These are phyloP conservation scores for Trematomus bernacchii DNA, from an alignment of 2,797 vertebrate species.

Conservation along the genomic window DNA sequence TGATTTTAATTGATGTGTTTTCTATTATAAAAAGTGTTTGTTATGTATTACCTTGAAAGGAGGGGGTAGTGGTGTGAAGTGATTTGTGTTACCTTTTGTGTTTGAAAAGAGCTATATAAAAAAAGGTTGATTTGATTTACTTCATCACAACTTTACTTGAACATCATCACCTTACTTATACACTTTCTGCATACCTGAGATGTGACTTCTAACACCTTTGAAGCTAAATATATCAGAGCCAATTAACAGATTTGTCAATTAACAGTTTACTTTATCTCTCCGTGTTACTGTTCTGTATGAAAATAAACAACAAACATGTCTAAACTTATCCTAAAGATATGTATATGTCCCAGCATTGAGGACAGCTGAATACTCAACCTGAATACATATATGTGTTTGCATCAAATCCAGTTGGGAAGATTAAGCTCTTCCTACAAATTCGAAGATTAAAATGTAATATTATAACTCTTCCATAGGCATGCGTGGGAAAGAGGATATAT, in stretches of 20 bases:
- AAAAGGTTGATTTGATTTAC: not conserved
- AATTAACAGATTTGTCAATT: slow-evolving; percentile 60
- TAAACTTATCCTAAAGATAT: not conserved
- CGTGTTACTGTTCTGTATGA: not conserved
- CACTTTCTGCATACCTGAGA: not conserved
- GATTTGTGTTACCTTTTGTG: too few species aligned
- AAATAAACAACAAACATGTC: not conserved
- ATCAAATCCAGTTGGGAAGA: not conserved
- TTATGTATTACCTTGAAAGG: too few species aligned
- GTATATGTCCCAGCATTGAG: not conserved
- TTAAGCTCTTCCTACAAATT: too few species aligned
- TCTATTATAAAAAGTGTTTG: too few species aligned
- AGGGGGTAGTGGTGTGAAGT: too few species aligned
- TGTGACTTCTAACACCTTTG: slow-evolving; percentile 45
- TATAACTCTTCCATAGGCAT: not conserved
- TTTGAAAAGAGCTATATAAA: too few species aligned
- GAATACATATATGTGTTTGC: too few species aligned
- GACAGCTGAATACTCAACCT: not conserved
- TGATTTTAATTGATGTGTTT: too few species aligned
- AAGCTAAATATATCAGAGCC: slow-evolving; percentile 7
- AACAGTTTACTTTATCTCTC: slow-evolving; percentile 26
- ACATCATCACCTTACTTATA: slow-evolving; percentile 36
- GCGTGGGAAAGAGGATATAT: not conserved
- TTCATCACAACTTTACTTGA: slow-evolving; percentile 1
- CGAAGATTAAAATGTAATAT: not conserved